Base-by-base conservation (phyloP, 2,888 invertebrate genomes). In the Ernsta delagoae region DNA sequence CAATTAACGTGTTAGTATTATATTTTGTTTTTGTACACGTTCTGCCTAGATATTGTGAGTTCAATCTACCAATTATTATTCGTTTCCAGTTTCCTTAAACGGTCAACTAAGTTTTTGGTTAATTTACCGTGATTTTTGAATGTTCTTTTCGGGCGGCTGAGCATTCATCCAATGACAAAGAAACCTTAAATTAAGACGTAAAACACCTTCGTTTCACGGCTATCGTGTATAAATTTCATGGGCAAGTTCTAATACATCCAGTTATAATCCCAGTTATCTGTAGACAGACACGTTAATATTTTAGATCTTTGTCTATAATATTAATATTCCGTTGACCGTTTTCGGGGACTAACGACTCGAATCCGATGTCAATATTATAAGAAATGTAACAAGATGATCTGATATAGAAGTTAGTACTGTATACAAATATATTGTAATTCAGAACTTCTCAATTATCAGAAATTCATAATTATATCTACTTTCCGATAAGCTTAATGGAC, bases 401-500 rank as follows among this genome's bases (percentile, higher is more conserved):
- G 61, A 67, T 61, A 54, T 67, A 70, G 65, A 50, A 24, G 41
- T 11, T 70, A 64, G 70, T 74, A 53, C 71, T 75, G 77, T 81
- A 81, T 77, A 79, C 78, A 78, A 75, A 80, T 66, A 64, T 70
- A 70, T 61, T 70, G 67, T 72, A 71, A 70, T 71, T 69, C 56
- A 48, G 67, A 70, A 70, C 43, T 24, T 73, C 66, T 70, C 68
- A 62, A 48, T 62, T 48, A 61, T 61, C 57, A 62, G 48, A 50
- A 63, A 69, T 59, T 59, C 53, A 75, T 74, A 73, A 72, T 74
- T 67, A 72, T 69, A 72, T 75, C 88, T 86, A 84, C 84, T 85
- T 86, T 86, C 83, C 83, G 84, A 80, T 86, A 87, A 88, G 86
- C 84, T 75, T 75, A 85, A 83, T 82, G 91, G 92, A 92, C 91